A percentile compares a stretch with the other conserved stretches of the same genome.
Evolutionary conservation across 2,888 invertebrate species (phyloP).

Genomic region (Gasteruption jaculator): DNA sequence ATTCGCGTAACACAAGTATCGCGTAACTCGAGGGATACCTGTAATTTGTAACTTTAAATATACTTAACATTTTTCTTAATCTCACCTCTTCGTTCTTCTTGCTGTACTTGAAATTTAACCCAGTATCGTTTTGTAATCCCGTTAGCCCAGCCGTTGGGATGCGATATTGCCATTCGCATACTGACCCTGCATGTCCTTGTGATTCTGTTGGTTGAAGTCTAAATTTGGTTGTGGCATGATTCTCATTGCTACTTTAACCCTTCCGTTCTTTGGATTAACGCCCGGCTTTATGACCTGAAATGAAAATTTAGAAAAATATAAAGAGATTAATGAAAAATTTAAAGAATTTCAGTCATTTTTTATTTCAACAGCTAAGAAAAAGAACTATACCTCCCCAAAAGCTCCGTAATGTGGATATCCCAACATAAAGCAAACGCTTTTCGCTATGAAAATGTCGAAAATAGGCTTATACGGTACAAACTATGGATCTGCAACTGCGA

Average conservation of each 20-base stretch:
- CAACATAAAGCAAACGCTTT: slow-evolving; percentile 71
- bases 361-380: slow-evolving; percentile 10
- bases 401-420: slow-evolving; percentile 78
- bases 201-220: slow-evolving; percentile 31
- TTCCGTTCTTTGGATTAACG: slow-evolving; percentile 55
- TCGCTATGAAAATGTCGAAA: slow-evolving; percentile 65
- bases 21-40: no score
- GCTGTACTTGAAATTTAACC: slow-evolving; percentile 86
- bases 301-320: not conserved
- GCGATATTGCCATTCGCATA: slow-evolving; percentile 59
- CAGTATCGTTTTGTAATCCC: slow-evolving; percentile 73
- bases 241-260: slow-evolving; percentile 59
- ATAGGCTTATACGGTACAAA: slow-evolving; percentile 52
- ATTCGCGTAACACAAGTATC: no score
- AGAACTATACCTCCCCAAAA: slow-evolving; percentile 63
- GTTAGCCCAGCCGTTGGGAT: slow-evolving; percentile 60
- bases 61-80: no score
- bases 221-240: slow-evolving; percentile 57
- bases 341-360: slow-evolving; percentile 8
- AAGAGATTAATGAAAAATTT: no score
- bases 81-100: slow-evolving; percentile 70
- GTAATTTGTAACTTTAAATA: no score
- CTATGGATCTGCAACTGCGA: slow-evolving; percentile 51
- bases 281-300: slow-evolving; percentile 58
- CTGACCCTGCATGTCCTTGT: slow-evolving; percentile 41